These are phyloP conservation scores for Pollenia griseotomentosa DNA, from an alignment of 2,888 invertebrate genomes.

Conservation along the genomic window DNA sequence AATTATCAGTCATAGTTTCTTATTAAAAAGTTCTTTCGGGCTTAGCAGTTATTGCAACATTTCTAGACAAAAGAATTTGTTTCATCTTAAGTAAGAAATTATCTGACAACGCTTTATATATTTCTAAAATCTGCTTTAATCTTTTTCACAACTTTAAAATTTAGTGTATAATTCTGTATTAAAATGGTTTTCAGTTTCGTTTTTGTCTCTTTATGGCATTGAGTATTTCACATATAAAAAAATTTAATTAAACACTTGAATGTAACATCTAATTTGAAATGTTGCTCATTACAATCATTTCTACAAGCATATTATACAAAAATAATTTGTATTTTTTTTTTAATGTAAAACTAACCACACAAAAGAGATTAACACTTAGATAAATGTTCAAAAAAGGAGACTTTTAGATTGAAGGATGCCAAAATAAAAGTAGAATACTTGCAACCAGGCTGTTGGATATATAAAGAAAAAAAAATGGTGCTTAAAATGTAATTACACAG, in stretches of 20 bases:
- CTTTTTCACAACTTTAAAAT: too few species aligned
- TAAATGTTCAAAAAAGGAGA: conserved; percentile 38
- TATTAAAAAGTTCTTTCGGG: too few species aligned
- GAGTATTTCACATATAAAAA: background rate
- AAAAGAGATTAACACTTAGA: conserved; percentile 68
- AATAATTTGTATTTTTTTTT: background rate
- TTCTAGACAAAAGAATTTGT: too few species aligned
- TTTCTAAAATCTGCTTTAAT: too few species aligned
- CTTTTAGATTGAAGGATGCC: conserved; percentile 49
- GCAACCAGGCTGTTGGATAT: conserved; percentile 18
- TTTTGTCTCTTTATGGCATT: background rate
- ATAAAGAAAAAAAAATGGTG: conserved; percentile 44
- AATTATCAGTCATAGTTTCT: too few species aligned
- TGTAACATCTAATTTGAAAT: conserved; percentile 39
- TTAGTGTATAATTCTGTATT: too few species aligned
- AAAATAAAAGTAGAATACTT: conserved; percentile 42
- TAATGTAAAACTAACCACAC: conserved; percentile 49
- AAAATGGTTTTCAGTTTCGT: background rate
- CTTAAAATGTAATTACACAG: conserved; percentile 68
- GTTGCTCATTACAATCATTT: conserved; percentile 34
- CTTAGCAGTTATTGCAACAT: too few species aligned
- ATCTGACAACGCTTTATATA: too few species aligned
- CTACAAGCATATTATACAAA: background rate
- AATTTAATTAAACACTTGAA: conserved; percentile 35
- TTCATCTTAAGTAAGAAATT: too few species aligned